phyloP scores from a whole-genome alignment of 2,888 invertebrate genomes.

The Eupithecia pulchellata region DNA sequence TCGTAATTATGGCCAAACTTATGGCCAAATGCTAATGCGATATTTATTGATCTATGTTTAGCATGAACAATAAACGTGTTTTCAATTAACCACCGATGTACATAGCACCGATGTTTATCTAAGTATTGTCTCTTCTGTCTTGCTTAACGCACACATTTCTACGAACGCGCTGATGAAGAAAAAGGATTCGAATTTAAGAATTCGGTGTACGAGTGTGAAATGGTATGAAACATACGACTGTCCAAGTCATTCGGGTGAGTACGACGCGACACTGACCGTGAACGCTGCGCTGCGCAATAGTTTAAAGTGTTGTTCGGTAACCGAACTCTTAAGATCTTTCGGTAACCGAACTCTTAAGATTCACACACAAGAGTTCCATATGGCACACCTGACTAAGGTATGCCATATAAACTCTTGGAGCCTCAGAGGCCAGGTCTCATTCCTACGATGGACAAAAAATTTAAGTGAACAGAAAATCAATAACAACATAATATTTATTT shows the following conservation, averaged over 20 bases:
- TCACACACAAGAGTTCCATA: neutral
- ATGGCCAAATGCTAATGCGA: no score
- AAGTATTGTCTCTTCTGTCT: constrained; percentile 6
- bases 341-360: neutral
- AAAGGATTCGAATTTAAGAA: constrained; percentile 35
- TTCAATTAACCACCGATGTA: neutral
- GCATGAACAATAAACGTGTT: neutral
- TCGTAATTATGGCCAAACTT: no score
- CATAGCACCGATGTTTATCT: neutral
- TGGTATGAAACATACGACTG: constrained; percentile 6
- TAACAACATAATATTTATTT: no score
- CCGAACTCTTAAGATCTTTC: neutral
- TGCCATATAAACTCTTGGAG: no score
- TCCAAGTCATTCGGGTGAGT: constrained; percentile 1
- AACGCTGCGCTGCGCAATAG: neutral
- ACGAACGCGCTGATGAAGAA: constrained; percentile 20
- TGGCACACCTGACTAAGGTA: no score
- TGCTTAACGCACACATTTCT: neutral
- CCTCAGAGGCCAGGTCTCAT: no score
- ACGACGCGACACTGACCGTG: neutral
- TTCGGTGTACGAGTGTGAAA: neutral
- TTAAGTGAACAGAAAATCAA: no score
- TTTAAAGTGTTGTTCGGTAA: neutral
- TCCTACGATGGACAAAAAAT: no score
- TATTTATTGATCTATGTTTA: neutral